phyloP scores from a whole-genome alignment of 2,888 invertebrate species.

The Catocala nupta region DNA sequence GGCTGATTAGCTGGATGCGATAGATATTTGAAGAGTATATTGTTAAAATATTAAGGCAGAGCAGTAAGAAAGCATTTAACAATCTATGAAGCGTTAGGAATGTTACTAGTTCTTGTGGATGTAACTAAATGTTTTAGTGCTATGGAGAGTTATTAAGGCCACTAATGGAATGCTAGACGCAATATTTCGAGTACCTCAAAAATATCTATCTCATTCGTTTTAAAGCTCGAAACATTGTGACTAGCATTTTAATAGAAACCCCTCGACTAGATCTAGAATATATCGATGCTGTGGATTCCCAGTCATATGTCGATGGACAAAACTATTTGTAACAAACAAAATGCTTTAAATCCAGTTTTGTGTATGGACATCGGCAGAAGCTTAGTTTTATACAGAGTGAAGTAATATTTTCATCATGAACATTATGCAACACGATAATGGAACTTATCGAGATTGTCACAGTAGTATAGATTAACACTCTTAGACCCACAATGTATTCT shows the following conservation, averaged over 20 bases:
- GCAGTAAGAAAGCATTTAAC: background rate
- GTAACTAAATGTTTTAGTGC: constrained; percentile 17
- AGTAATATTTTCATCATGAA: constrained; percentile 67
- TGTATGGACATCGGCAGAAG: constrained; percentile 31
- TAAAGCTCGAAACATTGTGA: constrained; percentile 24
- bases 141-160: constrained; percentile 16
- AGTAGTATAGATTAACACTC: constrained; percentile 83
- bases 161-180: constrained; percentile 18
- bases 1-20: too few species aligned
- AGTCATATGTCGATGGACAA: constrained; percentile 27
- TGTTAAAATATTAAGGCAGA: too few species aligned
- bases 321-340: constrained; percentile 18
- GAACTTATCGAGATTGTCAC: constrained; percentile 77
- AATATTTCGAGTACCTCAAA: constrained; percentile 22
- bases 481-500: constrained; percentile 76
- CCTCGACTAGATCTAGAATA: constrained; percentile 25
- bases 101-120: background rate
- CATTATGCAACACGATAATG: constrained; percentile 72
- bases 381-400: constrained; percentile 41
- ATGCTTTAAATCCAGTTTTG: constrained; percentile 27
- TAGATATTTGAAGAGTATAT: too few species aligned
- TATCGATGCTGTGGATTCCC: constrained; percentile 28
- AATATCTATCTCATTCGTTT: constrained; percentile 22
- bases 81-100: too few species aligned
- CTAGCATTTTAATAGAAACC: constrained; percentile 25